Percentiles rank a stretch among this genome's conserved stretches.
These are phyloP conservation scores for Bos taurus DNA, from an alignment of 2,113 vertebrate genomes.

Conservation along the genomic window DNA sequence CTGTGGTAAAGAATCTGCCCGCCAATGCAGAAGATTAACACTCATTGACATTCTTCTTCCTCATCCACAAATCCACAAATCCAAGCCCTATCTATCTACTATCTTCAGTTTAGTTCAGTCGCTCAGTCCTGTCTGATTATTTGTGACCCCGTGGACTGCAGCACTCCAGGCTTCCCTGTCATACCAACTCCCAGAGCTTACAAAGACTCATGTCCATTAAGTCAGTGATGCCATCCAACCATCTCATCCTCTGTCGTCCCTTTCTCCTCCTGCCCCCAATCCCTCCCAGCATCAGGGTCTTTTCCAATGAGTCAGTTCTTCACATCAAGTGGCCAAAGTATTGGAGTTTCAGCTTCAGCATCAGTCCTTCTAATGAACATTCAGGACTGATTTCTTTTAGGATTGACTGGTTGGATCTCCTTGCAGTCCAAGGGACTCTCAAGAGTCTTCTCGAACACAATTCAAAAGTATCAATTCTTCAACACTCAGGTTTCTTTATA, in stretches of 20 bases:
- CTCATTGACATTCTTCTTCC: neutral
- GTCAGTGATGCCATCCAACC: neutral
- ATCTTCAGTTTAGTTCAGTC: neutral
- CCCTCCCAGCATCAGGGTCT: neutral
- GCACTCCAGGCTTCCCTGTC: neutral
- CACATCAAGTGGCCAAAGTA: neutral
- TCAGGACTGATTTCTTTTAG: neutral
- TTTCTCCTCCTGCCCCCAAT: neutral
- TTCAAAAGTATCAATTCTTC: neutral
- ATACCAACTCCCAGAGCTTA: neutral
- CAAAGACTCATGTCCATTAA: neutral
- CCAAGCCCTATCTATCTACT: neutral
- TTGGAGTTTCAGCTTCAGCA: neutral
- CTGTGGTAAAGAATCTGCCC: neutral
- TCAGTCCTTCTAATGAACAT: neutral
- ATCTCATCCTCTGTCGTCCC: neutral
- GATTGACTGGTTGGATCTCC: neutral
- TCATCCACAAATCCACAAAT: neutral
- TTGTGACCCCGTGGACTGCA: neutral
- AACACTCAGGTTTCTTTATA: neutral
- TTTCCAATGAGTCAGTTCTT: neutral
- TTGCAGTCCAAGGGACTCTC: neutral
- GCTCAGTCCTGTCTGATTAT: neutral
- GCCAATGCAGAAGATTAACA: neutral
- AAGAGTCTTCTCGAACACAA: neutral